Evolutionary conservation across 2,113 vertebrate genomes (phyloP).

Genomic region (Corythornis vintsioides): DNA sequence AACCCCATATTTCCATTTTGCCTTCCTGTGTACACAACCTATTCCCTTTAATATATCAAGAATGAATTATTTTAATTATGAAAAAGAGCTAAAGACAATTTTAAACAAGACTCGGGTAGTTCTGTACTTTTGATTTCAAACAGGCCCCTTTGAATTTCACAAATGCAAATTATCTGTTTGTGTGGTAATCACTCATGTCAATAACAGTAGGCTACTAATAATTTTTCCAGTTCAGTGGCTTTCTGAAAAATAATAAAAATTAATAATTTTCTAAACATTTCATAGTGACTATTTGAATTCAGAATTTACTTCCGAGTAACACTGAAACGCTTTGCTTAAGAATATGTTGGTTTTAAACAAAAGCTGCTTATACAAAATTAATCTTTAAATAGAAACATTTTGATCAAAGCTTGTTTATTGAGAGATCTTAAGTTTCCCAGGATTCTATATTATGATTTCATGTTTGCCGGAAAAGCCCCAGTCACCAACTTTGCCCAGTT

Average conservation of each 20-base stretch:
- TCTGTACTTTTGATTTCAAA: background rate
- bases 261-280: background rate
- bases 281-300: background rate
- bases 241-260: background rate
- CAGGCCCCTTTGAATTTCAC: background rate
- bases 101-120: background rate
- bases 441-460: background rate
- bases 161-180: background rate
- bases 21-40: background rate
- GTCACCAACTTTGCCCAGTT: background rate
- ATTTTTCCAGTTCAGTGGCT: background rate
- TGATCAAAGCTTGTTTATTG: background rate
- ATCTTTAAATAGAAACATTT: background rate
- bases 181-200: background rate
- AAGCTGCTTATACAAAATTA: background rate
- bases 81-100: background rate
- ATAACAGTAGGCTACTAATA: background rate
- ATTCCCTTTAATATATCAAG: background rate
- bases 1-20: background rate
- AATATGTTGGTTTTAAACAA: background rate
- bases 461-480: background rate
- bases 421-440: background rate
- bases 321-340: background rate
- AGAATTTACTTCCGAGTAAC: background rate
- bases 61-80: background rate